Evolutionary conservation across 1,140 invertebrate genomes (phyloP).

Genomic region (Nephila pilipes): DNA sequence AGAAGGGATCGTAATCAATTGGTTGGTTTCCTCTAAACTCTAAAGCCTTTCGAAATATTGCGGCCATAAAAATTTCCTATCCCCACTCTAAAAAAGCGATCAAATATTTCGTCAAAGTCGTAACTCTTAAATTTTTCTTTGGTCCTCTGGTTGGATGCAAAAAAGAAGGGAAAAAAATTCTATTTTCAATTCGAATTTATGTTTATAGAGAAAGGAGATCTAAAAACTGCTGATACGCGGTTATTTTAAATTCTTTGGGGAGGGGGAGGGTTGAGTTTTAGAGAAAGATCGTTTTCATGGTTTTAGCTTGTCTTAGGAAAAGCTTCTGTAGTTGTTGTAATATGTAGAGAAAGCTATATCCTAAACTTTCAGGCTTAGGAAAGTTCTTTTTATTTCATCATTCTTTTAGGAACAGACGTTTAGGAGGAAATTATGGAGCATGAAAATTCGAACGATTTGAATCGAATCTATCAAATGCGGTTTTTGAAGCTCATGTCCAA

Average conservation of each 20-base stretch:
- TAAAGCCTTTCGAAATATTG: conserved; percentile 46
- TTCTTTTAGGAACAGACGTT: conserved; percentile 22
- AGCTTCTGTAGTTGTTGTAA: neutral
- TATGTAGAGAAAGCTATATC: neutral
- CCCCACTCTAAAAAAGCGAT: neutral
- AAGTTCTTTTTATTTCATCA: conserved; percentile 32
- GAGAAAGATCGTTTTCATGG: neutral
- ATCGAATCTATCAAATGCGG: neutral
- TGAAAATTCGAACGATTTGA: neutral
- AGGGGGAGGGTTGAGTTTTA: neutral
- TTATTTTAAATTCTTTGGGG: conserved; percentile 53
- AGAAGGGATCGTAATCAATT: conserved; percentile 47
- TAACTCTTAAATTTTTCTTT: conserved; percentile 58
- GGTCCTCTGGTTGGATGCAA: neutral
- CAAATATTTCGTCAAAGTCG: conserved; percentile 57
- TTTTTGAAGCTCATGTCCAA: neutral
- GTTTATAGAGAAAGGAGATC: conserved; percentile 52
- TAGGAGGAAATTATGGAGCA: conserved; percentile 5
- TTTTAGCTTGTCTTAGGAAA: conserved; percentile 14
- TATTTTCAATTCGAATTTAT: conserved; percentile 57
- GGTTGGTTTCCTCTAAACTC: conserved; percentile 61
- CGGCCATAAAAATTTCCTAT: conserved; percentile 56
- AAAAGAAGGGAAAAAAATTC: neutral
- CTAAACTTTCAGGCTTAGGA: conserved; percentile 17
- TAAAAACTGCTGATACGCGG: conserved; percentile 59